Conservation (phyloP, 1,140 invertebrate genomes). For the Aphelenchoides besseyi region DNA sequence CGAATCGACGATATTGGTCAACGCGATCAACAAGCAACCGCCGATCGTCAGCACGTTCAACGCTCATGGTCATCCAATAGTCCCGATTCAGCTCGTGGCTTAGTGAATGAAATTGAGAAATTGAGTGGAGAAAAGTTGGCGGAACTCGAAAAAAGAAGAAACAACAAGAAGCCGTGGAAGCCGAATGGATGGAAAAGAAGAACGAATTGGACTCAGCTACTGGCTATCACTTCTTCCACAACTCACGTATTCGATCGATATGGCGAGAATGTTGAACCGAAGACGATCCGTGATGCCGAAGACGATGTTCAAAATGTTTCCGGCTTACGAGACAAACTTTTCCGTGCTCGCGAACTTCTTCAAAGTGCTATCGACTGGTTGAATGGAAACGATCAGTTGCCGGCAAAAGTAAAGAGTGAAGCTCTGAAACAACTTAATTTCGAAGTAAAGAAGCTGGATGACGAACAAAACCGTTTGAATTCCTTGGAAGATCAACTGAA, state of each 20-base stretch:
- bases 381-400: not conserved
- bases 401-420: not conserved
- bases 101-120: no score
- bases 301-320: not conserved
- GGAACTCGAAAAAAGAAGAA: no score
- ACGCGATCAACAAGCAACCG: not conserved
- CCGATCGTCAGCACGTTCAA: not conserved
- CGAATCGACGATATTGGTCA: not conserved
- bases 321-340: not conserved
- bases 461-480: not conserved
- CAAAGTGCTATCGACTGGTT: constrained; percentile 12
- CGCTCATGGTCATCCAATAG: not conserved
- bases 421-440: not conserved
- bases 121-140: no score
- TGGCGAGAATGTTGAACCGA: not conserved
- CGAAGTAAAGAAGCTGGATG: not conserved
- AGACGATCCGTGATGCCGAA: not conserved
- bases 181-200: constrained; percentile 14
- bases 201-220: not conserved
- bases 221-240: not conserved
- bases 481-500: not conserved
- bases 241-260: not conserved
- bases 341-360: not conserved
- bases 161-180: not conserved
- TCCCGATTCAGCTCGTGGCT: not conserved